phyloP scores from a whole-genome alignment of 2,113 vertebrate species.

The Craseonycteris thonglongyai region DNA sequence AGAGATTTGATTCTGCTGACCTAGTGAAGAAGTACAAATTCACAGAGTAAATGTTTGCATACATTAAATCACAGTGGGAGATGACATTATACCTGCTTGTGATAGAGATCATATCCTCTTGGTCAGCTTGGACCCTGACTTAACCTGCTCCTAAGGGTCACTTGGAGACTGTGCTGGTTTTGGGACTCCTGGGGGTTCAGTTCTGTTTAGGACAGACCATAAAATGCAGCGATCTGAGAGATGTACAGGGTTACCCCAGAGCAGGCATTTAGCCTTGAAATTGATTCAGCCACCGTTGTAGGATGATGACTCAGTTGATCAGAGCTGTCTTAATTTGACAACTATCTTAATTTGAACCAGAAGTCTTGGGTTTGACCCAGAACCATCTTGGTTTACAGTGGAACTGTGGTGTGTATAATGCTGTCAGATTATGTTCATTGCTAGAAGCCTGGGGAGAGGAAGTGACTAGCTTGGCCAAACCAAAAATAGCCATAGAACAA shows the following conservation, averaged over 20 bases:
- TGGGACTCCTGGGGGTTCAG: background rate
- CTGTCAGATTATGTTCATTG: conserved; percentile 18
- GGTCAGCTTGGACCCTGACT: background rate
- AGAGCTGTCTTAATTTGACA: background rate
- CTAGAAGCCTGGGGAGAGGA: conserved; percentile 21
- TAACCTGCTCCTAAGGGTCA: background rate
- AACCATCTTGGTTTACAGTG: background rate
- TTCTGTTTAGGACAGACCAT: background rate
- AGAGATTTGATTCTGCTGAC: conserved; percentile 34
- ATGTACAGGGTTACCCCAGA: background rate
- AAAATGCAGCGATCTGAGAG: background rate
- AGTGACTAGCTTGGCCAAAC: background rate
- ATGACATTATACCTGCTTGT: background rate
- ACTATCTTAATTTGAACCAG: conserved; percentile 2
- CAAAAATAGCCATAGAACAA: background rate
- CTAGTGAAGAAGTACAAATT: conserved; percentile 8
- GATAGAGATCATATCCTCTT: background rate
- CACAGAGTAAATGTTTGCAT: conserved; percentile 44
- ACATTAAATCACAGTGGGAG: background rate
- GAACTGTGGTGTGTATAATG: background rate
- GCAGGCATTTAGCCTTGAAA: background rate
- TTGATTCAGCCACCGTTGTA: background rate
- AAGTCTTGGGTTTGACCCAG: conserved; percentile 39
- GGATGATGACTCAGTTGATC: background rate
- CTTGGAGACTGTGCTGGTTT: background rate